Evolutionary conservation across 2,113 vertebrate genomes (phyloP), one percentile per base, ranked within the genome.

Genomic region (Acrocephalus arundinaceus): DNA sequence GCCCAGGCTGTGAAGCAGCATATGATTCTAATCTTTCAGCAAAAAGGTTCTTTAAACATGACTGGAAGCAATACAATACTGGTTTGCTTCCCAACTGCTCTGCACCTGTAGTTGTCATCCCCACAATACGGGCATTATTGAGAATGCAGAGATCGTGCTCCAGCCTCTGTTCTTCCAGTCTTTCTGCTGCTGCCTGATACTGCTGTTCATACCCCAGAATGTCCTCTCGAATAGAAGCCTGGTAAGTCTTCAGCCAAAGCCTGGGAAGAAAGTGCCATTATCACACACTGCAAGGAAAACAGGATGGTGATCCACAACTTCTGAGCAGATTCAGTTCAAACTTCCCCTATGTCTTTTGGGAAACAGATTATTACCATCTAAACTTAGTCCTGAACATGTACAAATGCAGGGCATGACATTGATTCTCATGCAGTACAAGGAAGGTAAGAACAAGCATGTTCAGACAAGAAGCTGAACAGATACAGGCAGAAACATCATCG

Each of bases 21-120:
- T 8, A 35, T 2, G 2, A 59, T 19, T 72, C 15, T 59, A 39
- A 78, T 79, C 35, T 33, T 85, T 49, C 45, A 54, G 54, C 30
- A 87, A 33, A 37, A 61, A 65, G 9, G 5, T 61, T 66, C 4
- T 75, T 79, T 61, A 83, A 85, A 62, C 28, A 37, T 41, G 39
- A 51, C 37, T 74, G 23, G 37, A 94, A 72, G 28, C 52, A 94
- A 70, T 23, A 52, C 39, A 84, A 52, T 65, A 73, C 17, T 79
- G 22, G 43, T 77, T 51, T 73, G 51, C 23, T 65, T 85, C 66
- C 77, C 46, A 71, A 5, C 48, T 55, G 62, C 78, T 62, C 39
- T 87, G 84, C 45, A 98, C 98, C 98, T 85, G 99, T 99, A 90
- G 99, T 99, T 30, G 99, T 99, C 99, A 99, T 99, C 59, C 99